Base-by-base conservation (phyloP, 2,113 vertebrate species). In the Pygoscelis adeliae region DNA sequence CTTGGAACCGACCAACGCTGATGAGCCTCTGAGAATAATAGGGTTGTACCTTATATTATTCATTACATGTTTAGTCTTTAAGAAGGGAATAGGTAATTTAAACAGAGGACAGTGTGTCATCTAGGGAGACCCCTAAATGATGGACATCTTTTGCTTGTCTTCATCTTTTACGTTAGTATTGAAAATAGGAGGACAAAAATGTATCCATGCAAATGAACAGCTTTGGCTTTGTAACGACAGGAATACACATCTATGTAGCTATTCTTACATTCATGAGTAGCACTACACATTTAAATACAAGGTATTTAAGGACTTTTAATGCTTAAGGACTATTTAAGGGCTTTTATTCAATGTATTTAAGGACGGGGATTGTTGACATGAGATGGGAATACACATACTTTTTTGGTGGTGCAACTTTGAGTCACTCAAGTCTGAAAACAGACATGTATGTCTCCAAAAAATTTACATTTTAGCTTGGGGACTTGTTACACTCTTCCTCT, bases 1-100 rank as follows among this genome's bases (percentile, higher is more conserved):
- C 42, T 29, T 59, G 44, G 77, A 86, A 40, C 13, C 5, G 2
- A 27, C 9, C 29, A 58, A 21, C 1, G 3, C 17, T 1, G 0
- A 26, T 27, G 5, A 83, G 10, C 9, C 59, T 69, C 50, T 50
- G 56, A 84, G 27, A 82, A 47, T 4, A 46, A 52, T 4, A 46
- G 23, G 8, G 4, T 7, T 77, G 21, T 29, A 18, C 8, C 30
- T 50, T 50, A 4, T 17, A 26, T 44, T 81, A 66, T 38, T 87
- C n/a, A 36, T 55, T 23, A 44, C 49, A 77, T 30, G 8, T 58
- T 88, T 58, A 69, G 49, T 63, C 29, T 82, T 88, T n/a, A 27
- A 90, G 69, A 90, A 78, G 11, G 18, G 34, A 49, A 7, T 50
- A 25, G 34, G 4, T 78, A 22, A 65, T 22, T 79, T 50, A 70